These are phyloP conservation scores for Rhadinocentrus ornatus DNA, from an alignment of 2,797 vertebrate genomes.

Conservation along the genomic window DNA sequence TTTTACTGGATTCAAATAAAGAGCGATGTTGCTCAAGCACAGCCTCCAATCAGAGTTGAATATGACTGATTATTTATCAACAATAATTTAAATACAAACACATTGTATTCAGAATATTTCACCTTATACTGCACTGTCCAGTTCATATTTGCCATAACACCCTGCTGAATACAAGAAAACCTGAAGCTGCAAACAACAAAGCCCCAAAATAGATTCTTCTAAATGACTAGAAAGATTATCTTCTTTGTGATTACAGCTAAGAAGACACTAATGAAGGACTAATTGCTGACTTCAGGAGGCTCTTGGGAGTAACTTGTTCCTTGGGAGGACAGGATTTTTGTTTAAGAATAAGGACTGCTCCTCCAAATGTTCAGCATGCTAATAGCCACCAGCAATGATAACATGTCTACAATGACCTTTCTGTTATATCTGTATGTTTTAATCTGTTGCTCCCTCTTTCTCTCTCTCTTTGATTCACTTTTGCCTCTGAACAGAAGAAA, in stretches of 20 bases:
- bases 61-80: not conserved
- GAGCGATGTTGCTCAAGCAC: not conserved
- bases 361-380: conserved; percentile 11
- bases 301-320: conserved; percentile 21
- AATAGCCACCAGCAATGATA: conserved; percentile 14
- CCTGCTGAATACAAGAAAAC: conserved; percentile 4
- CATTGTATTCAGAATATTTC: not conserved
- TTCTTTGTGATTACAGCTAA: conserved; percentile 41
- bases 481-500: too few species aligned
- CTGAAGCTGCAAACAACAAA: not conserved
- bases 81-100: not conserved
- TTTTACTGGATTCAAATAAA: conserved; percentile 6
- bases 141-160: not conserved
- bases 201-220: conserved; percentile 23
- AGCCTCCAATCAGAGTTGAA: not conserved
- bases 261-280: conserved; percentile 30
- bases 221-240: conserved; percentile 14
- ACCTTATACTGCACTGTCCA: not conserved
- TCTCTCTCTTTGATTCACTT: not conserved
- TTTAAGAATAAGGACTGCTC: conserved; percentile 1
- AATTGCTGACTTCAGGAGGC: conserved; percentile 31
- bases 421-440: conserved; percentile 4
- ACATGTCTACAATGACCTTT: conserved; percentile 4
- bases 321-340: conserved; percentile 24
- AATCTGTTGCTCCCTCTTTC: not conserved